phyloP scores from a whole-genome alignment of 1,140 invertebrate species.

The Procambarus clarkii region DNA sequence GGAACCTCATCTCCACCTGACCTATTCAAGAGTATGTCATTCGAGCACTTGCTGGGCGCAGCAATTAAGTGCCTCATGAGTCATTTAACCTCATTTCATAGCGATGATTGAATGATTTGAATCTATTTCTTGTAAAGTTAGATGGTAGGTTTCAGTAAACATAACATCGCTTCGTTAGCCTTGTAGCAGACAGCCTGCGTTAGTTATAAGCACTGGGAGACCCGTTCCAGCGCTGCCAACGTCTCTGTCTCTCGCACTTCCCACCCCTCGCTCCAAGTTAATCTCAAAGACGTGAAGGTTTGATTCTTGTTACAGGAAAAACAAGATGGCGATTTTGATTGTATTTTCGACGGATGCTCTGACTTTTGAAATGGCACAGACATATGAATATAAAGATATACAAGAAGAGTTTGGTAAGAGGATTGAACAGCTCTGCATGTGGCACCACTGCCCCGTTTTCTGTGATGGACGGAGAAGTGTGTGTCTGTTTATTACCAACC shows the following conservation, averaged over 20 bases:
- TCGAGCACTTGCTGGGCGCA: not conserved
- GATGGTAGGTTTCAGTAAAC: constrained; percentile 63
- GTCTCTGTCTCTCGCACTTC: constrained; percentile 1
- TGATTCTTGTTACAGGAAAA: not conserved
- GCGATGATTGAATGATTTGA: constrained; percentile 59
- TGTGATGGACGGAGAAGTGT: constrained; percentile 70
- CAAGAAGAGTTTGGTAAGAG: not conserved
- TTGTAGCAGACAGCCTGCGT: constrained; percentile 63
- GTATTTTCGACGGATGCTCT: not conserved
- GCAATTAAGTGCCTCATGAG: not conserved
- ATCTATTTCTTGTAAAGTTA: constrained; percentile 67
- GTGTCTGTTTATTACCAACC: constrained; percentile 68
- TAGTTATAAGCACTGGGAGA: constrained; percentile 69
- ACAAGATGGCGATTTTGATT: not conserved
- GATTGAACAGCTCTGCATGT: constrained; percentile 15
- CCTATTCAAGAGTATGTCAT: not conserved
- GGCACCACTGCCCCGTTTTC: constrained; percentile 62
- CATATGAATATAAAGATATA: constrained; percentile 11
- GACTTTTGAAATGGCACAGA: not conserved
- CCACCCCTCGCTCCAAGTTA: constrained; percentile 8
- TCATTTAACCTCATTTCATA: constrained; percentile 9
- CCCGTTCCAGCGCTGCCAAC: constrained; percentile 49
- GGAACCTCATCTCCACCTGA: no score
- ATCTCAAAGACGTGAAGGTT: not conserved
- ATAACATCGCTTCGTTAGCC: constrained; percentile 68